phyloP scores from a whole-genome alignment of 2,888 invertebrate species.

The Lithophane socia region DNA sequence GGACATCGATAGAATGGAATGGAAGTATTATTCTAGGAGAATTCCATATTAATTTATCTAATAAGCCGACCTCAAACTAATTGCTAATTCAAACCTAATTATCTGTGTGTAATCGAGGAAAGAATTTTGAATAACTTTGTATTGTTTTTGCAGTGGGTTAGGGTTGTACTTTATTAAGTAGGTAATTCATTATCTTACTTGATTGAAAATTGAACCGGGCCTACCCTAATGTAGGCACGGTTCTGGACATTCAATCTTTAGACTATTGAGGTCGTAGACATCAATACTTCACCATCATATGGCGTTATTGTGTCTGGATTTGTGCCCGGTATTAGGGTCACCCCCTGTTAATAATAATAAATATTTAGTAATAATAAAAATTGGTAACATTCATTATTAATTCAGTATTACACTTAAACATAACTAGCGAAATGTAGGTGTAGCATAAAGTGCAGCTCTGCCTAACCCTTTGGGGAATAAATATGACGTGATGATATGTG shows the following conservation, averaged over 20 bases:
- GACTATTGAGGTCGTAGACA: background rate
- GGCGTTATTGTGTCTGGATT: background rate
- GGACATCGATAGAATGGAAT: background rate
- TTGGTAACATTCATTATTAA: no score
- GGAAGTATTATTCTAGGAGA: background rate
- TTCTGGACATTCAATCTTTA: background rate
- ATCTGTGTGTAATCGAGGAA: slow-evolving; percentile 40
- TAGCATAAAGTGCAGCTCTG: background rate
- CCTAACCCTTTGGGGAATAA: background rate
- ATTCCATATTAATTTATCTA: slow-evolving; percentile 7
- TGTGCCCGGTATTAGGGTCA: background rate
- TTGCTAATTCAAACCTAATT: slow-evolving; percentile 30
- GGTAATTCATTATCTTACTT: background rate
- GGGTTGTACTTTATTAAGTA: slow-evolving; percentile 10
- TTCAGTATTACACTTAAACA: no score
- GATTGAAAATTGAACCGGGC: background rate
- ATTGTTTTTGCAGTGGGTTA: slow-evolving; percentile 15
- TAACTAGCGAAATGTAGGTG: no score
- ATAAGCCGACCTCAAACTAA: slow-evolving; percentile 28
- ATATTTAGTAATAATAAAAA: no score
- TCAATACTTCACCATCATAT: background rate
- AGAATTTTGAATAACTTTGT: slow-evolving; percentile 28
- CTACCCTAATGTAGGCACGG: background rate
- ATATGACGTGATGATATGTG: background rate
- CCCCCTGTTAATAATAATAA: no score